Conservation (phyloP, 2,888 invertebrate species). For the Stenichneumon culpator region DNA sequence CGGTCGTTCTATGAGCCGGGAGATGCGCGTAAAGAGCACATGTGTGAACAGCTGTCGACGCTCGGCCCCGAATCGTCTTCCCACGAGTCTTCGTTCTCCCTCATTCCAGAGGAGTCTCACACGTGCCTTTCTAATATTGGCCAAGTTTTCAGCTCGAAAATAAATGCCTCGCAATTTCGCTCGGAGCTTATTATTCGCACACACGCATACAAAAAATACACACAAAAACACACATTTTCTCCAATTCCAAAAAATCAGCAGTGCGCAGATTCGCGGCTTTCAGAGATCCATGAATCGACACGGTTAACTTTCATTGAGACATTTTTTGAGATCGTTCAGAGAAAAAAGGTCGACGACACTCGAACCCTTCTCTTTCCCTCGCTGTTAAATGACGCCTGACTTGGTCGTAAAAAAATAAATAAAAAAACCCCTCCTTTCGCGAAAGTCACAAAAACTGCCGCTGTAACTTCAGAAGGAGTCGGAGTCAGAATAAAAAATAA, state of each 20-base stretch:
- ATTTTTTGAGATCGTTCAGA: background rate
- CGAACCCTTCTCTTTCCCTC: constrained; percentile 53
- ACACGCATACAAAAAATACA: too few species aligned
- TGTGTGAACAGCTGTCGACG: constrained; percentile 83
- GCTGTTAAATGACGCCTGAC: constrained; percentile 75
- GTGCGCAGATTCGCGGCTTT: background rate
- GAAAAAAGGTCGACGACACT: constrained; percentile 70
- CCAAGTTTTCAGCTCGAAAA: constrained; percentile 33
- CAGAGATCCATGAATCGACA: constrained; percentile 48
- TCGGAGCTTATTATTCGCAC: background rate
- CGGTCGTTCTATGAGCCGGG: constrained; percentile 52
- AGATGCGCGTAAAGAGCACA: constrained; percentile 73
- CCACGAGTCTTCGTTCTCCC: constrained; percentile 80
- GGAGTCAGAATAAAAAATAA: constrained; percentile 34
- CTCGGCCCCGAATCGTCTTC: constrained; percentile 77
- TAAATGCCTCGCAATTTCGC: background rate
- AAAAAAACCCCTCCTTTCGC: constrained; percentile 38
- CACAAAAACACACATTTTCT: background rate
- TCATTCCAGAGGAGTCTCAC: constrained; percentile 55
- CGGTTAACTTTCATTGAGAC: constrained; percentile 55
- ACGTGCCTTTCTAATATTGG: constrained; percentile 61
- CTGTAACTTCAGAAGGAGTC: constrained; percentile 70
- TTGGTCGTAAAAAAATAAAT: constrained; percentile 65
- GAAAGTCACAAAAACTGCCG: constrained; percentile 72
- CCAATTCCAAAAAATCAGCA: background rate